Evolutionary conservation across 2,113 vertebrate genomes (phyloP), one percentile per base, ranked within the genome.

Genomic region (Ammodytes dubius): DNA sequence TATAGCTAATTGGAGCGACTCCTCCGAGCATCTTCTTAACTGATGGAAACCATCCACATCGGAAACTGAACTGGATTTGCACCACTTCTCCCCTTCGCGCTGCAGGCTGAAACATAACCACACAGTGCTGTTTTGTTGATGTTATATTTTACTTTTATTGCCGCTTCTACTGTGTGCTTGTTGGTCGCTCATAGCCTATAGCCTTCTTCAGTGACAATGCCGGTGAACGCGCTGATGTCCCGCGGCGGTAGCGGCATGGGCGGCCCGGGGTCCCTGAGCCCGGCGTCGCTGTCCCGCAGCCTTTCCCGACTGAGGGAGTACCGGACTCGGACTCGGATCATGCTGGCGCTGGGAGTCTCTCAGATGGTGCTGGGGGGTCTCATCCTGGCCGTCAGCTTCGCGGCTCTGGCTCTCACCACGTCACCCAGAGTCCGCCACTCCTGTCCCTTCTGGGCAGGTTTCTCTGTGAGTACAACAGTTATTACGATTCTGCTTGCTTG

Each of bases 401-500:
- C 98, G 42, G 98, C 98, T 70, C 89, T 99, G 94, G 98, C 98
- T 72, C 97, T 99, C 84, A 99, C 98, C 92, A 98, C 97, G 56
- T 99, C 98, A 54, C 97, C 98, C 89, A 95, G 97, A 83, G 97
- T 99, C 86, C 94, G 98, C 45, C 98, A 99, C 95, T 99, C 98
- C 15, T 98, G 97, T 86, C 98, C 98, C 14, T 99, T 99, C 95
- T 99, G 98, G 98, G 98, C 98, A 17, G 98, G 98, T 76, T 99
- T 99, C 93, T 99, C 98, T 94, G 98, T 99, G 92, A 97, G 98
- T 97, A 89, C 53, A 46, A 46, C 37, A n/a, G 2, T 19, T 1
- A 58, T 60, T 27, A 74, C 72, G 5, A 5, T 47, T 27, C 42
- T 42, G 54, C 13, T 19, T 42, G 54, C 13, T 19, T 61, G 6